Evolutionary conservation across 1,140 invertebrate species (phyloP).

Genomic region (Drosophila bipectinata): DNA sequence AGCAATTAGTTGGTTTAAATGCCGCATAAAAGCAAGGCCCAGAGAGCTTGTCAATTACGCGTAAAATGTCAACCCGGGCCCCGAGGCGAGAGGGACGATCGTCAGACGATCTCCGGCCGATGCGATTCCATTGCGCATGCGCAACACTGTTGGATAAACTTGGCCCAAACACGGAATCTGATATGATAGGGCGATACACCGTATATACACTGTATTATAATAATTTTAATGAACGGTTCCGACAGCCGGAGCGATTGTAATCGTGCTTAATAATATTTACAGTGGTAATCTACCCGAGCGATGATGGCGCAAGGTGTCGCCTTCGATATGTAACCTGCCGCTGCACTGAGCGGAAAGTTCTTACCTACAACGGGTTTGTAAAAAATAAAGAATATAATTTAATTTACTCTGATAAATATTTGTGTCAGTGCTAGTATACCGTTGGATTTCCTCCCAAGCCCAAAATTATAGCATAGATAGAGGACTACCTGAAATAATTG

Average conservation of each 20-base stretch:
- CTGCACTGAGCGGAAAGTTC: constrained; percentile 19
- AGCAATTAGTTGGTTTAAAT: constrained; percentile 82
- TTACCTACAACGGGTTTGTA: no score
- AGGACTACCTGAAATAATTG: constrained; percentile 78
- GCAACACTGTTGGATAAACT: constrained; percentile 51
- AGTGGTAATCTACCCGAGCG: constrained; percentile 77
- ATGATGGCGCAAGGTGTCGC: constrained; percentile 68
- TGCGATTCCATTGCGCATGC: constrained; percentile 51
- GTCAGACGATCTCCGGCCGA: constrained; percentile 5
- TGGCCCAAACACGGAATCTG: constrained; percentile 61
- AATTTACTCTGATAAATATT: background rate
- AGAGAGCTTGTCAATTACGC: constrained; percentile 73
- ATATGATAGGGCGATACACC: constrained; percentile 21
- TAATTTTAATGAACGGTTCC: constrained; percentile 75
- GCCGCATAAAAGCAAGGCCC: constrained; percentile 75
- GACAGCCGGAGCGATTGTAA: constrained; percentile 62
- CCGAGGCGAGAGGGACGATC: background rate
- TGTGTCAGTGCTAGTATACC: constrained; percentile 3
- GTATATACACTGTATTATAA: constrained; percentile 28
- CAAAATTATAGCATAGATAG: constrained; percentile 67
- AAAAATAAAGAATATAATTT: background rate
- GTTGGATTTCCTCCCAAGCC: constrained; percentile 28
- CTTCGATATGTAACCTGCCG: constrained; percentile 30
- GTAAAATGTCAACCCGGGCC: constrained; percentile 55
- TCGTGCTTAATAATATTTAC: constrained; percentile 81